Evolutionary conservation across 2,113 vertebrate species (phyloP).

Genomic region (Tapirus terrestris): DNA sequence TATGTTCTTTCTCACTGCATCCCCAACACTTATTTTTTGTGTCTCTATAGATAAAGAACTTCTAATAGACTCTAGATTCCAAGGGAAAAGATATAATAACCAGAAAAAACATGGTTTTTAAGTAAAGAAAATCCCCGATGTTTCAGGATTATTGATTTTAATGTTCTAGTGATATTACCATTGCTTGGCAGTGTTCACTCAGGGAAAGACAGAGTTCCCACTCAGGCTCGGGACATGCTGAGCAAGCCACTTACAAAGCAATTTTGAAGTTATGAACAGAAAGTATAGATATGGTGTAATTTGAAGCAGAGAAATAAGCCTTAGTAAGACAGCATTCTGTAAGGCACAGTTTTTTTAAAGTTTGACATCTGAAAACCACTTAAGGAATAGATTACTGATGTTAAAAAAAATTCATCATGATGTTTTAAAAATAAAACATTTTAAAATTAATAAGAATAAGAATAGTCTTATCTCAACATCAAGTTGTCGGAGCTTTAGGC

Average conservation of each 20-base stretch:
- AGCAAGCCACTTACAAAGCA: slow-evolving; percentile 71
- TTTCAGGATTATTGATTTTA: slow-evolving; percentile 77
- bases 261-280: slow-evolving; percentile 68
- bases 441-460: slow-evolving; percentile 25
- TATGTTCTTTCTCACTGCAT: neutral
- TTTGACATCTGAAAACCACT: slow-evolving; percentile 44
- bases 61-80: slow-evolving; percentile 49
- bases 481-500: slow-evolving; percentile 15
- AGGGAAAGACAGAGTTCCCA: slow-evolving; percentile 60
- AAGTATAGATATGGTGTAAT: slow-evolving; percentile 57
- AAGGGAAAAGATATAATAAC: slow-evolving; percentile 61
- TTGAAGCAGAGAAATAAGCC: slow-evolving; percentile 38
- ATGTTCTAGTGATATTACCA: slow-evolving; percentile 64
- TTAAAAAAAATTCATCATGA: neutral
- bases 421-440: slow-evolving; percentile 52
- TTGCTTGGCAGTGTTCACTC: slow-evolving; percentile 53
- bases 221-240: slow-evolving; percentile 57
- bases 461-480: neutral
- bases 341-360: slow-evolving; percentile 12
- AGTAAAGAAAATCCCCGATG: slow-evolving; percentile 58
- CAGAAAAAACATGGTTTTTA: slow-evolving; percentile 56
- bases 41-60: slow-evolving; percentile 22
- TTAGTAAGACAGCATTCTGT: neutral
- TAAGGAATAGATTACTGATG: slow-evolving; percentile 27
- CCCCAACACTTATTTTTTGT: neutral